Base-by-base conservation (phyloP, 2,888 invertebrate species). In the Drosophila suboccidentalis region DNA sequence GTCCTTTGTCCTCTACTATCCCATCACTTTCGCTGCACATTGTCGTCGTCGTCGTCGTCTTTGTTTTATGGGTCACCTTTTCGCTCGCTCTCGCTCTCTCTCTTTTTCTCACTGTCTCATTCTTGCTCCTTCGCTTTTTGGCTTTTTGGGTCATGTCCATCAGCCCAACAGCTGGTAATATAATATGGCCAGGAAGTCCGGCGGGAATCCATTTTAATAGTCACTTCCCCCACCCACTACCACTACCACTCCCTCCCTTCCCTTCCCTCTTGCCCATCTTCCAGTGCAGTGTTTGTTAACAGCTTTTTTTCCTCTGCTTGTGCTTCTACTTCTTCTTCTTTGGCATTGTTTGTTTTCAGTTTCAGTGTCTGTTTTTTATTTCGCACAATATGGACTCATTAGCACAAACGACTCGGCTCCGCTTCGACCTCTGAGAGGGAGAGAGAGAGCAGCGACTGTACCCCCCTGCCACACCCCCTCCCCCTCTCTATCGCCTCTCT, bases 191-290 rank as follows among this genome's bases (percentile, higher is more conserved):
- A 89, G 86, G 86, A 87, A 86, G 90, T 87, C 86, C 86, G 86
- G 88, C 81, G 90, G 88, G 86, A 87, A 88, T 89, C 87, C 88
- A 87, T 88, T 89, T 87, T 89, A 86, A 85, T 87, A 87, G 89
- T 47, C 46, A 47, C 60, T 49, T 59, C 65, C 49, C 49, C 65
- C 54, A 41, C 62, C 55, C 51, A 43, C 43, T 26, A 13, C 22
- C 34, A 19, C 34, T n/a, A 17, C 10, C 44, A 9, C 26, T 17
- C 17, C 19, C 34, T 3, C n/a, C 19, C 5, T 22, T 19, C 11
- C 29, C 34, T 29, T 29, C 6, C 3, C 15, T 32, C 32, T 13
- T 3, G 4, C 3, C 1, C 5, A 4, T 0, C 29, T 38, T 26
- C 6, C 36, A 49, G 72, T 65, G 69, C 71, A 59, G 66, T 69